These are phyloP conservation scores for Onthophagus taurus DNA, from an alignment of 1,140 invertebrate genomes.

Conservation along the genomic window DNA sequence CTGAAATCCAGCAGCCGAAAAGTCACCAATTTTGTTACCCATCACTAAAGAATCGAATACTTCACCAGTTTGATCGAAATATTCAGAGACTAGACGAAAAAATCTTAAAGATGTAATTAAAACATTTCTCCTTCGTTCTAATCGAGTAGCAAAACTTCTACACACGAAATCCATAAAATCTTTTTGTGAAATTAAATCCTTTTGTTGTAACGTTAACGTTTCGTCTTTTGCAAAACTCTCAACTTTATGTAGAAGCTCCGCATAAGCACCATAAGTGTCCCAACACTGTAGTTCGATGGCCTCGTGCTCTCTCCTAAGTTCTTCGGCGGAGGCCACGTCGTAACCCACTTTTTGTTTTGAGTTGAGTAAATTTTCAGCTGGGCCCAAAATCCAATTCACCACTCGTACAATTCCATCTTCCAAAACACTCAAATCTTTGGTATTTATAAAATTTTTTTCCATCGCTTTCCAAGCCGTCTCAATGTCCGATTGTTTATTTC, in stretches of 20 bases:
- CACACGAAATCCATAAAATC: slow-evolving; percentile 76
- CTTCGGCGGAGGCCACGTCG: slow-evolving; percentile 59
- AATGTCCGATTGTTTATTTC: slow-evolving; percentile 50
- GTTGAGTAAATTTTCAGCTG: slow-evolving; percentile 60
- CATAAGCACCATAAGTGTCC: slow-evolving; percentile 65
- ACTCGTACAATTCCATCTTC: slow-evolving; percentile 57
- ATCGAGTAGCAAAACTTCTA: slow-evolving; percentile 63
- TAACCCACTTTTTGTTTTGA: slow-evolving; percentile 61
- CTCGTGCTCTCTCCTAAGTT: slow-evolving; percentile 61
- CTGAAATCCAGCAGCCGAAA: slow-evolving; percentile 45
- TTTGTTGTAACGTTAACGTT: slow-evolving; percentile 36
- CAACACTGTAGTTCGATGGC: slow-evolving; percentile 66
- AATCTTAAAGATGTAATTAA: slow-evolving; percentile 67
- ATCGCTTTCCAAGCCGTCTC: slow-evolving; percentile 51
- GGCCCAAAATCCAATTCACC: slow-evolving; percentile 67
- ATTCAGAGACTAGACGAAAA: slow-evolving; percentile 65
- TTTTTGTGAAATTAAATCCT: slow-evolving; percentile 53
- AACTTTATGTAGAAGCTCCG: slow-evolving; percentile 62
- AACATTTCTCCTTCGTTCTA: slow-evolving; percentile 65
- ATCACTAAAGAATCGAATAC: slow-evolving; percentile 57
- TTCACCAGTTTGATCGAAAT: slow-evolving; percentile 54
- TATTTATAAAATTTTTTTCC: slow-evolving; percentile 47
- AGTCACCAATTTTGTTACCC: slow-evolving; percentile 45
- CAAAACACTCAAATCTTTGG: slow-evolving; percentile 49
- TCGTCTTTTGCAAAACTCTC: slow-evolving; percentile 45